Conservation (phyloP, 2,797 vertebrate species). For the Crax fasciolata region DNA sequence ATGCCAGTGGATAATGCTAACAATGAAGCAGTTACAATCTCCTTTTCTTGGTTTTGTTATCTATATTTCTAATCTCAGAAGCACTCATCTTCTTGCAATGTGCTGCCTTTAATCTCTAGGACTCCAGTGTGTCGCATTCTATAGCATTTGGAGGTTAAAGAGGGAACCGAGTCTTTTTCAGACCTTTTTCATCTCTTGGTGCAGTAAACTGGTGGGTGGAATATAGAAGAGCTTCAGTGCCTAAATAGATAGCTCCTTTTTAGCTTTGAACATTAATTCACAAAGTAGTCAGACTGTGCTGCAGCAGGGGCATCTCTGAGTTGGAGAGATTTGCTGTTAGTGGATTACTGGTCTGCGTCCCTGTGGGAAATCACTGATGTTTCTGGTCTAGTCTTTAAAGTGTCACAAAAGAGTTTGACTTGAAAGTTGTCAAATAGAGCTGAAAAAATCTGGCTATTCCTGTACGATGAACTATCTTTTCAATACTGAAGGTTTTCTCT, state of each 20-base stretch:
- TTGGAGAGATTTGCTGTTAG: conserved; percentile 49
- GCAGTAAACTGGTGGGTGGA: conserved; percentile 68
- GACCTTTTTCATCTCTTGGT: conserved; percentile 59
- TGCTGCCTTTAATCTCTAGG: conserved; percentile 63
- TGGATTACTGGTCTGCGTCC: conserved; percentile 29
- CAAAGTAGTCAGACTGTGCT: conserved; percentile 59
- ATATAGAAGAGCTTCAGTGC: conserved; percentile 43
- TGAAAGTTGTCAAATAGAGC: conserved; percentile 46
- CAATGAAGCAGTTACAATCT: conserved; percentile 48
- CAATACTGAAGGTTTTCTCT: background rate
- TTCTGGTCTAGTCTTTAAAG: conserved; percentile 58
- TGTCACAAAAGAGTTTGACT: conserved; percentile 29
- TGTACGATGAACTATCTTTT: background rate
- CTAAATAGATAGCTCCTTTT: conserved; percentile 33
- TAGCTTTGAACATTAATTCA: conserved; percentile 43
- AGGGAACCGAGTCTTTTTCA: conserved; percentile 50
- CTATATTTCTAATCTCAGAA: conserved; percentile 57
- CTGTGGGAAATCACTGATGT: conserved; percentile 8
- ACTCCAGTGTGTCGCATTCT: background rate
- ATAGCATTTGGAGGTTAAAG: conserved; percentile 26
- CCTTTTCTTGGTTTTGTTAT: conserved; percentile 34
- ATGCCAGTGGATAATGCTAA: conserved; percentile 26
- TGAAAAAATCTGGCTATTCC: conserved; percentile 29
- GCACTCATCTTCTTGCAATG: conserved; percentile 39
- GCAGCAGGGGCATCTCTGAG: conserved; percentile 1